Evolutionary conservation across 2,113 vertebrate species (phyloP).

Genomic region (Triplophysa tibetana): DNA sequence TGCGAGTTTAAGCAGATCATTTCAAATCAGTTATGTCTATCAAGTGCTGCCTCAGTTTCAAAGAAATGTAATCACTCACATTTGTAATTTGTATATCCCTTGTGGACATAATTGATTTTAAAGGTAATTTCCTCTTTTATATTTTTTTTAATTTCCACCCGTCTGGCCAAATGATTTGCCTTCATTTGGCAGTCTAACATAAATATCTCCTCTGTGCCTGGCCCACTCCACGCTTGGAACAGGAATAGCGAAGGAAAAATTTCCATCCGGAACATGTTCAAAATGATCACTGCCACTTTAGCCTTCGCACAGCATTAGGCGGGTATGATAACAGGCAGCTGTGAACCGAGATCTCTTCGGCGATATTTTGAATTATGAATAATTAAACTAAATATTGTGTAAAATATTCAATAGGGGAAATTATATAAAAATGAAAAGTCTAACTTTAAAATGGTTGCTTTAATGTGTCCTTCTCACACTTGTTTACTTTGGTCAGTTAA

Average conservation of each 20-base stretch:
- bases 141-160: constrained; percentile 44
- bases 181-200: constrained; percentile 47
- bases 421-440: no score
- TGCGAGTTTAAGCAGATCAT: no score
- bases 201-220: constrained; percentile 40
- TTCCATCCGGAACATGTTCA: constrained; percentile 37
- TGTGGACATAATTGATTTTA: constrained; percentile 40
- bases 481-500: no score
- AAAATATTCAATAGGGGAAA: no score
- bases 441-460: no score
- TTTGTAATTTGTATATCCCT: constrained; percentile 22
- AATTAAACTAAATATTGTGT: no score
- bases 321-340: constrained; percentile 43
- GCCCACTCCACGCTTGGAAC: constrained; percentile 21
- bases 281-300: constrained; percentile 14
- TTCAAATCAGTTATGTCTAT: neutral
- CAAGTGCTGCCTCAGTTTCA: neutral
- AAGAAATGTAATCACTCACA: neutral
- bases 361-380: no score
- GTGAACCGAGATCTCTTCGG: neutral
- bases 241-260: constrained; percentile 34
- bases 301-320: neutral
- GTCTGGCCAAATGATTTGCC: constrained; percentile 51
- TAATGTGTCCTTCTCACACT: no score
- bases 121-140: constrained; percentile 30